Base-by-base conservation (phyloP, 2,797 vertebrate species). In the Halcyon badia region DNA sequence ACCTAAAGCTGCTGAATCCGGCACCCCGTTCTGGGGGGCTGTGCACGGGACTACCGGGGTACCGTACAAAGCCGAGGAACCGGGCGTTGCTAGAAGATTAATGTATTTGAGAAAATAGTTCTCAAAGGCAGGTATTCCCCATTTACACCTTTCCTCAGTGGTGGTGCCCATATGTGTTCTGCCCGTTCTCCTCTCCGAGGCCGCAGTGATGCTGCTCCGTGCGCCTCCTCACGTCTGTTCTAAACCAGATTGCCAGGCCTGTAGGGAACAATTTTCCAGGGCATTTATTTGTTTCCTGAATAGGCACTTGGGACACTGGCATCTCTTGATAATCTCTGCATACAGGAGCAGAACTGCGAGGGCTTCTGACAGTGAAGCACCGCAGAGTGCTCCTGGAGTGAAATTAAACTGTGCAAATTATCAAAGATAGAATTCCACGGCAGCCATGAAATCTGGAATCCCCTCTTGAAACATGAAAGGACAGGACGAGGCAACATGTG, bases 211-310 rank as follows among this genome's bases (percentile, higher is more conserved):
- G 81, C 54, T 76, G 80, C 69, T 88, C 57, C 69, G 24, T 41
- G 2, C 2, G 1, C 30, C 26, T 58, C 51, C 35, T 86, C 61
- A 3, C 2, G 11, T 62, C 61, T 54, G 2, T 20, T 78, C 73
- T 54, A 61, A 58, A 30, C 42, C 77, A 73, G 62, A 84, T 15
- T 89, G 88, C 62, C 95, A 80, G 64, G 83, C 56, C 86, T 18
- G 5, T 14, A 18, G 80, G 90, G 86, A 95, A 56, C 88, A 79
- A 48, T 89, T 66, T 95, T 89, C 87, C 87, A 52, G 87, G 31
- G 56, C 35, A 60, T 80, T 87, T 54, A 37, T 72, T 87, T 85
- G 51, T 89, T 89, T 91, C 90, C 85, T 91, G 85, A 65, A 39
- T 19, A 65, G 87, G 41, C 76, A 24, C 83, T 42, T 86, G 83